phyloP scores from a whole-genome alignment of 2,797 vertebrate genomes.

The Sebastes nivosus region DNA sequence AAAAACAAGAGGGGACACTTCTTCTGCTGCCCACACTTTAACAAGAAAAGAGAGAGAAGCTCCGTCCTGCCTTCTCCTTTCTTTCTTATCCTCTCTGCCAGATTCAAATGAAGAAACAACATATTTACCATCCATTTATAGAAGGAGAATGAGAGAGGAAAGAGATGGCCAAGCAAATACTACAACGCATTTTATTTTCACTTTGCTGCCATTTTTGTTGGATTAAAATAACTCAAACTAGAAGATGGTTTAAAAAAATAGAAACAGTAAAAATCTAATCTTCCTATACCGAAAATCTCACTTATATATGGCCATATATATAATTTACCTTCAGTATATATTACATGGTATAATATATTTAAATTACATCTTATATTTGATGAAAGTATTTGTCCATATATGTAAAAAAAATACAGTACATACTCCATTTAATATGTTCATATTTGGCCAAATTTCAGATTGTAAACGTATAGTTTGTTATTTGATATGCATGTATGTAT shows the following conservation, averaged over 20 bases:
- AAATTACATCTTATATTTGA: no score
- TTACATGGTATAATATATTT: background rate
- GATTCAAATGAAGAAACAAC: background rate
- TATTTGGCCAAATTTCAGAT: background rate
- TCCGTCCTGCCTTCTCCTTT: constrained; percentile 3
- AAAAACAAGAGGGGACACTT: constrained; percentile 36
- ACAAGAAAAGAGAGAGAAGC: background rate
- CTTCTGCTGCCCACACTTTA: constrained; percentile 41
- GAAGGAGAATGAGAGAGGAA: background rate
- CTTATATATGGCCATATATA: background rate
- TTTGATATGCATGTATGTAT: background rate
- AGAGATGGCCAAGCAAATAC: background rate
- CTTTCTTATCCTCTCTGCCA: background rate
- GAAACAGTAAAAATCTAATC: background rate
- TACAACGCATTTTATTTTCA: background rate
- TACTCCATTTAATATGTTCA: background rate
- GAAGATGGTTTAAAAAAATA: background rate
- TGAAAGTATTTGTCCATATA: background rate
- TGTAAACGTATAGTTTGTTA: background rate
- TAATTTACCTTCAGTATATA: background rate
- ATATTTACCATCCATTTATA: constrained; percentile 9
- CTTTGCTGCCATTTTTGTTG: background rate
- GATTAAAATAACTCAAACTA: background rate
- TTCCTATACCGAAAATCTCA: background rate
- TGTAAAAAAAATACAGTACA: background rate